Evolutionary conservation across 2,797 vertebrate species (phyloP), one percentile per base, ranked within the genome.

Genomic region (Scolopax rusticola): DNA sequence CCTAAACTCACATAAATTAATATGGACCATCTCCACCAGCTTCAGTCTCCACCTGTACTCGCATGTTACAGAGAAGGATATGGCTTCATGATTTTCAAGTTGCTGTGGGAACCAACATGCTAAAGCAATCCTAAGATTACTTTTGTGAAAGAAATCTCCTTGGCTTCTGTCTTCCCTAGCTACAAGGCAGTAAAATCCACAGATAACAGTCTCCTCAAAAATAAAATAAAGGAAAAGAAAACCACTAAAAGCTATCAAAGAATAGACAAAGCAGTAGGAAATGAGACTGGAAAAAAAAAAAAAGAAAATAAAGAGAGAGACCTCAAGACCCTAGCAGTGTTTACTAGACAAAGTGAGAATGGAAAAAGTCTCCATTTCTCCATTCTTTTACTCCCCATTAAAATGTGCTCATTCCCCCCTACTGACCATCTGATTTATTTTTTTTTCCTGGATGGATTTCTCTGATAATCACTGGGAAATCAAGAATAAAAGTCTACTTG

Each of bases 401-500:
- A 87, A 96, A 82, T 33, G 40, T 83, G 36, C 19, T 90, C 77
- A 20, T 76, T 96, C 68, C 40, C 77, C 36, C 47, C 88, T 92
- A 68, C 70, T 79, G 65, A 93, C 61, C 32, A 61, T 68, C 57
- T 88, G 25, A 77, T 61, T 63, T 21, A 64, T 38, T 61, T 28
- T 73, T 40, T 87, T 65, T 50, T 33, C 1, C 60, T 68, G 60
- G 57, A 78, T 87, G 28, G 41, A 27, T 96, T 95, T 97, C 65
- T 93, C 38, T 77, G 71, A 74, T 85, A 95, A 92, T 92, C 77
- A 84, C 70, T 74, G 36, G 28, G 56, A 95, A 95, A 90, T 74
- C 36, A 93, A 89, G 56, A 90, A 86, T 79, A 79, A 64, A 96
- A 94, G 43, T 87, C 53, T 56, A 78, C 25, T 90, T 51, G n/a